A percentile compares a stretch with the other conserved stretches of the same genome.
phyloP scores from a whole-genome alignment of 2,888 invertebrate genomes.

The Barypeithes pellucidus region DNA sequence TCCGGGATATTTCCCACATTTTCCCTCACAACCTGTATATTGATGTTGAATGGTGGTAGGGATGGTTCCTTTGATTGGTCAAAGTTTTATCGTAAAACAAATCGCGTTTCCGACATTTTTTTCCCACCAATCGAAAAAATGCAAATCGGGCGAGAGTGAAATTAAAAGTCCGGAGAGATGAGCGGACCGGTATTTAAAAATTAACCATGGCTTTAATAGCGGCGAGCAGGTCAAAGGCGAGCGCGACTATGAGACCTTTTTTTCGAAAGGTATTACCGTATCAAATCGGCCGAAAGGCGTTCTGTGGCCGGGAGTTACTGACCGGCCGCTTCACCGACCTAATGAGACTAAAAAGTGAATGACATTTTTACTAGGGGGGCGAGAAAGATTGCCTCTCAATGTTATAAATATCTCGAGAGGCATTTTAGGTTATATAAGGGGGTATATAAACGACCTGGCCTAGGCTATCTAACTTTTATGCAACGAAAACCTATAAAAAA shows the following conservation, averaged over 20 bases:
- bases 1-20: too few species aligned
- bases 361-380: slow-evolving; percentile 35
- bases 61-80: too few species aligned
- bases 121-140: slow-evolving; percentile 43
- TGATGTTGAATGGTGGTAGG: too few species aligned
- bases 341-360: slow-evolving; percentile 45
- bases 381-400: not conserved
- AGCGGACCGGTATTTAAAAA: slow-evolving; percentile 54
- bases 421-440: too few species aligned
- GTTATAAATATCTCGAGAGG: too few species aligned
- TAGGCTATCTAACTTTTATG: too few species aligned
- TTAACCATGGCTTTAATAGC: slow-evolving; percentile 53
- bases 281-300: slow-evolving; percentile 47
- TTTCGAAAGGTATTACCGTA: slow-evolving; percentile 53
- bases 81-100: too few species aligned
- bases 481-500: too few species aligned
- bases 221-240: slow-evolving; percentile 54
- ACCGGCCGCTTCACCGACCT: slow-evolving; percentile 25
- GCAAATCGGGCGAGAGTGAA: slow-evolving; percentile 45
- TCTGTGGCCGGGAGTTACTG: slow-evolving; percentile 46
- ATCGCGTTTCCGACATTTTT: slow-evolving; percentile 18
- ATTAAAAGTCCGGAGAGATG: slow-evolving; percentile 53
- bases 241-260: slow-evolving; percentile 52
- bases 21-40: too few species aligned
- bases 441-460: too few species aligned